phyloP scores from a whole-genome alignment of 2,797 vertebrate genomes.

The Characodon lateralis region DNA sequence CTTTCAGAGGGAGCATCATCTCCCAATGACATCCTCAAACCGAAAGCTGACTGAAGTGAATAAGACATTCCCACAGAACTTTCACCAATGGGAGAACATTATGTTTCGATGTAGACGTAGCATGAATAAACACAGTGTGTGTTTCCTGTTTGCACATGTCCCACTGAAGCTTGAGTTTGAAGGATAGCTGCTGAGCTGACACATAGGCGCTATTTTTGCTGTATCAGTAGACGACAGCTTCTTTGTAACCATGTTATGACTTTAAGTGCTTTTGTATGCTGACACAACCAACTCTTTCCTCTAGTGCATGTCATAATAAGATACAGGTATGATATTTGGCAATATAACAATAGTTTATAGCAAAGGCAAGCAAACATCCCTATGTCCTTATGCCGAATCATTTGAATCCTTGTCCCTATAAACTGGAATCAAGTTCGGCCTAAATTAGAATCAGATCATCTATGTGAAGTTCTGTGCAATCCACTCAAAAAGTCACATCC shows the following conservation, averaged over 20 bases:
- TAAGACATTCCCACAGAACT: constrained; percentile 13
- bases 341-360: not conserved
- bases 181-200: constrained; percentile 1
- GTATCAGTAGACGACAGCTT: constrained; percentile 1
- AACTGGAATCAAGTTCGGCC: not conserved
- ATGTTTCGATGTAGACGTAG: constrained; percentile 21
- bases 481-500: too few species aligned
- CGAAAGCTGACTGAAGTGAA: constrained; percentile 9
- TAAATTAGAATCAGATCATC: too few species aligned
- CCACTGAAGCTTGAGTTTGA: constrained; percentile 2
- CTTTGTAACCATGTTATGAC: not conserved
- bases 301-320: not conserved
- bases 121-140: constrained; percentile 27
- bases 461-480: too few species aligned
- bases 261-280: not conserved
- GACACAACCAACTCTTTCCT: not conserved
- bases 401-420: not conserved
- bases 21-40: constrained; percentile 36
- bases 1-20: constrained; percentile 27
- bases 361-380: not conserved
- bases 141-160: constrained; percentile 29
- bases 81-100: not conserved
- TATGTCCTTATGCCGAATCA: not conserved
- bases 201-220: constrained; percentile 5
- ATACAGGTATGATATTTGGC: not conserved